These are phyloP conservation scores for Platichthys flesus DNA, from an alignment of 2,113 vertebrate species.

Conservation along the genomic window DNA sequence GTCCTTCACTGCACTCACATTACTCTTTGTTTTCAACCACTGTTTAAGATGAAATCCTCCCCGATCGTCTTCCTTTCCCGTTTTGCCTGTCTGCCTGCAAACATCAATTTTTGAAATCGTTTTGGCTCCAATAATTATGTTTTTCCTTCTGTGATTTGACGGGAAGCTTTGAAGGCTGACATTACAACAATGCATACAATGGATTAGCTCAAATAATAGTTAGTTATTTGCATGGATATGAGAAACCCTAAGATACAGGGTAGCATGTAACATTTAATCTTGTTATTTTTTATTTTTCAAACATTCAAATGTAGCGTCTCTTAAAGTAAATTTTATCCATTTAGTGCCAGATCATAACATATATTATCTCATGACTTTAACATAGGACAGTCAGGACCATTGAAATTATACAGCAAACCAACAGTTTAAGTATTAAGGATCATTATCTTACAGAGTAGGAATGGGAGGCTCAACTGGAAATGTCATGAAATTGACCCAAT, in stretches of 20 bases:
- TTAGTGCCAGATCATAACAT: too few species aligned
- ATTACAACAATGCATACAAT: background rate
- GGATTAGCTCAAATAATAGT: background rate
- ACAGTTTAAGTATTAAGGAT: too few species aligned
- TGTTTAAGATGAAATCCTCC: slow-evolving; percentile 29
- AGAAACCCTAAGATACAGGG: background rate
- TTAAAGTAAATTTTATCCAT: too few species aligned
- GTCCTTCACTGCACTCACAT: slow-evolving; percentile 23
- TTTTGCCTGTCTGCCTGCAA: slow-evolving; percentile 17
- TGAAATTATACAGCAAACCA: too few species aligned
- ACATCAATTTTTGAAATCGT: slow-evolving; percentile 18
- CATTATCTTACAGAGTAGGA: too few species aligned
- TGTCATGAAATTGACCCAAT: too few species aligned
- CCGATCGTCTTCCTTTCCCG: background rate
- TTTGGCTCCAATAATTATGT: background rate
- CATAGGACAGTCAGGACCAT: too few species aligned
- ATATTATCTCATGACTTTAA: too few species aligned
- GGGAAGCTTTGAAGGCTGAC: background rate
- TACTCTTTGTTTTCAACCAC: slow-evolving; percentile 31
- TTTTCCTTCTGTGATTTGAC: background rate
- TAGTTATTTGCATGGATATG: background rate
- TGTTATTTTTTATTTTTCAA: too few species aligned
- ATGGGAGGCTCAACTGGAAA: too few species aligned
- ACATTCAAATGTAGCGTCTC: too few species aligned
- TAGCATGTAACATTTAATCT: too few species aligned